These are phyloP conservation scores for Prenolepis imparis DNA, from an alignment of 2,888 invertebrate genomes.

Conservation along the genomic window DNA sequence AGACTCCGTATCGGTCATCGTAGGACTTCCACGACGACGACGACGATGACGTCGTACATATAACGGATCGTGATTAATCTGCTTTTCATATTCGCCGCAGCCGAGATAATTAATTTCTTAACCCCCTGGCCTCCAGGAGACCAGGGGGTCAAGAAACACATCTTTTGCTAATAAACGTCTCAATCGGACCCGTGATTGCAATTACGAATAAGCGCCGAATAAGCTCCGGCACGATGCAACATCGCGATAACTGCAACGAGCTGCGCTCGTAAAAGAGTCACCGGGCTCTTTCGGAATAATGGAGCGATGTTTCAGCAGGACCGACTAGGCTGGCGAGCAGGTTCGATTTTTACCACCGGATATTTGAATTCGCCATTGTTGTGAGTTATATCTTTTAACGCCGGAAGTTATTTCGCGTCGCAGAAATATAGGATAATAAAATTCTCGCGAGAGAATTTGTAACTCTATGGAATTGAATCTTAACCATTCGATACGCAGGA, in stretches of 20 bases:
- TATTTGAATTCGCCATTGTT: slow-evolving; percentile 44
- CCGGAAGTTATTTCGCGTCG: slow-evolving; percentile 44
- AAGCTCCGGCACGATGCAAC: slow-evolving; percentile 45
- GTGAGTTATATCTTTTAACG: slow-evolving; percentile 35
- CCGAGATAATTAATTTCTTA: slow-evolving; percentile 74
- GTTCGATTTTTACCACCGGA: slow-evolving; percentile 48
- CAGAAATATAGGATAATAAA: slow-evolving; percentile 36
- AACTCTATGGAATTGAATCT: slow-evolving; percentile 28
- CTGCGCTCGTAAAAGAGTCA: slow-evolving; percentile 45
- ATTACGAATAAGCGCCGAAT: slow-evolving; percentile 56
- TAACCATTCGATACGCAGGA: not conserved
- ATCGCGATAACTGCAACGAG: slow-evolving; percentile 37
- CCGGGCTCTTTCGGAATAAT: slow-evolving; percentile 33
- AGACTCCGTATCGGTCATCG: slow-evolving; percentile 54
- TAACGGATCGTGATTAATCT: slow-evolving; percentile 69
- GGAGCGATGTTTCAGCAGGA: slow-evolving; percentile 47
- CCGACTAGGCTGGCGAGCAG: not conserved
- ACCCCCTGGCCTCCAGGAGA: slow-evolving; percentile 51
- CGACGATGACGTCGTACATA: not conserved
- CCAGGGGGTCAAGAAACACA: slow-evolving; percentile 52
- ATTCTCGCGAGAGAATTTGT: slow-evolving; percentile 18
- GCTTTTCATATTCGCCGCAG: slow-evolving; percentile 58
- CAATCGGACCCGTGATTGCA: slow-evolving; percentile 68
- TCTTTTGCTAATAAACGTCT: slow-evolving; percentile 74
- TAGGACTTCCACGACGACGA: slow-evolving; percentile 49